These are phyloP conservation scores for Melipona quadrifasciata DNA, from an alignment of 1,140 invertebrate species.

Conservation along the genomic window DNA sequence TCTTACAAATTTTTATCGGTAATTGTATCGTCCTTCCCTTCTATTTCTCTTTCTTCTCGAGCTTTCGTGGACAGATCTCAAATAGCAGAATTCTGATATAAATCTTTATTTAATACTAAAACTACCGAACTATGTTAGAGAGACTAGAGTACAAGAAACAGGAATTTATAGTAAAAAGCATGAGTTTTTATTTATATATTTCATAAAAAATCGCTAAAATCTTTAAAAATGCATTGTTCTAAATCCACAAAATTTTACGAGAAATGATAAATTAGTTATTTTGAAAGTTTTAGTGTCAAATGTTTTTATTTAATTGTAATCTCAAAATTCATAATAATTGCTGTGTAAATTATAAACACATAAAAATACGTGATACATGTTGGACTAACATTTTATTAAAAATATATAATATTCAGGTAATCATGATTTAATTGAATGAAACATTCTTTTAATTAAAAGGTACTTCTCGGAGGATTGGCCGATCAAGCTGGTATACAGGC, in stretches of 20 bases:
- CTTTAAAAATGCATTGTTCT: too few relatives aligned
- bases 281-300: not conserved
- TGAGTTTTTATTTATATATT: too few relatives aligned
- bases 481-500: conserved; percentile 87
- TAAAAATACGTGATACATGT: not conserved
- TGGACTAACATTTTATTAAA: not conserved
- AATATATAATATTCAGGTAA: not conserved
- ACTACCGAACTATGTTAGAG: too few relatives aligned
- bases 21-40: not conserved
- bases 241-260: too few relatives aligned
- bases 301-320: not conserved
- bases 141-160: too few relatives aligned
- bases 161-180: too few relatives aligned
- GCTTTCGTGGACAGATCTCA: not conserved
- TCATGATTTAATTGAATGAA: not conserved
- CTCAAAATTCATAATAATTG: not conserved
- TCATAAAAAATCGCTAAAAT: too few relatives aligned
- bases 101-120: not conserved
- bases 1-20: not conserved
- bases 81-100: not conserved
- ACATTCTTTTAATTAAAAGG: conserved; percentile 80
- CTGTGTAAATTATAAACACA: not conserved
- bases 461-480: conserved; percentile 87
- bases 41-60: too few relatives aligned
- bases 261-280: too few relatives aligned